Evolutionary conservation across 2,113 vertebrate species (phyloP).

Genomic region (Psammodynastes pulverulentus): DNA sequence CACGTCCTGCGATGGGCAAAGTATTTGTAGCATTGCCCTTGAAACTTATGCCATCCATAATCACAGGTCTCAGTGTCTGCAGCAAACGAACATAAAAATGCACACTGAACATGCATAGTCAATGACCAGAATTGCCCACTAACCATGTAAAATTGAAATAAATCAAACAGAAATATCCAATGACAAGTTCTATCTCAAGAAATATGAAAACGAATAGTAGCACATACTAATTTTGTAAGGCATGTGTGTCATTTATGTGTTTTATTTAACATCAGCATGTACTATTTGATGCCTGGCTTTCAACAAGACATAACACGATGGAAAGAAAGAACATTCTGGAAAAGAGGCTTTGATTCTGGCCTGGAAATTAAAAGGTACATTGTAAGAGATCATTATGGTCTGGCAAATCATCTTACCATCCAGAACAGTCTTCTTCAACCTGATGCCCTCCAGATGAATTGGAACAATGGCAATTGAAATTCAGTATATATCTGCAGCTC

Average conservation of each 20-base stretch:
- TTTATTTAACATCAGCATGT: not conserved
- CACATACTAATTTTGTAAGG: not conserved
- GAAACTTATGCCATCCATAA: conserved; percentile 98
- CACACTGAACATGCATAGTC: not conserved
- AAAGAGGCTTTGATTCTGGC: not conserved
- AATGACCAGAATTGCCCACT: not conserved
- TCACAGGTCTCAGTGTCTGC: conserved; percentile 90
- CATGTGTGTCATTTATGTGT: not conserved
- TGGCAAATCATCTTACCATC: not conserved
- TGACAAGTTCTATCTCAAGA: not conserved
- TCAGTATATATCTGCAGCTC: not conserved
- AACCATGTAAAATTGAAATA: not conserved
- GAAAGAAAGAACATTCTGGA: not conserved
- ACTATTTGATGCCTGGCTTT: not conserved
- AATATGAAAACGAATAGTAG: not conserved
- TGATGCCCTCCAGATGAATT: not conserved
- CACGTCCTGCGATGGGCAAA: conserved; percentile 87
- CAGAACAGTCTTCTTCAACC: not conserved
- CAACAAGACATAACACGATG: not conserved
- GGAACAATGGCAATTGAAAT: not conserved
- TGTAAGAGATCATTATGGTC: not conserved
- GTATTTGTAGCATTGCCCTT: conserved; percentile 95
- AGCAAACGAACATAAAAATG: conserved; percentile 1
- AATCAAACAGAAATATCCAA: not conserved
- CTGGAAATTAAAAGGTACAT: not conserved